Percentiles rank a stretch among this genome's conserved stretches.
Conservation (phyloP, 1,140 invertebrate genomes). For the Antheraea mylitta region DNA sequence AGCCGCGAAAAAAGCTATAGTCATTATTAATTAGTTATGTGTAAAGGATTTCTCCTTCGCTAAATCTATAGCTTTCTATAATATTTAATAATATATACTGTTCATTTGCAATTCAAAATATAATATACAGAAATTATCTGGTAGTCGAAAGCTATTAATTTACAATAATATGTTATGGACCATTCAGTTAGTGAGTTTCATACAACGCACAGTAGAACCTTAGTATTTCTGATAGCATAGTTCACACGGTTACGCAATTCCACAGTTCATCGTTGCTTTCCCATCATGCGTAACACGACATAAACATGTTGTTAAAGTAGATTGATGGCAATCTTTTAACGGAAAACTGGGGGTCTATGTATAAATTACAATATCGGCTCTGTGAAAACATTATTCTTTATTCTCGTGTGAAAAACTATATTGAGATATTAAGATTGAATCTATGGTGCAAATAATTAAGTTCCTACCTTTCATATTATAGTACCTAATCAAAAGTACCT, state of each 20-base stretch:
- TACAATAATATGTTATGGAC: neutral
- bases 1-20: too few relatives aligned
- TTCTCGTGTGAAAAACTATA: neutral
- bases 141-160: neutral
- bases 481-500: too few relatives aligned
- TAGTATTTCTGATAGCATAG: neutral
- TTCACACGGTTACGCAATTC: constrained; percentile 17
- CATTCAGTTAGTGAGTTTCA: neutral
- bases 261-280: constrained; percentile 17
- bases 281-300: constrained; percentile 17
- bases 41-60: too few relatives aligned
- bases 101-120: neutral
- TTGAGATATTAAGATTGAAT: neutral
- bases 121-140: neutral
- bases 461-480: too few relatives aligned
- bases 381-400: neutral
- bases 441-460: neutral
- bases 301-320: constrained; percentile 6
- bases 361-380: neutral
- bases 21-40: too few relatives aligned
- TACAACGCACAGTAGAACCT: neutral
- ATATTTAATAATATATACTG: neutral
- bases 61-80: neutral
- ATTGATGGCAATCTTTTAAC: constrained; percentile 1
- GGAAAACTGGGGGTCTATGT: neutral